Evolutionary conservation across 2,113 vertebrate species (phyloP).

Genomic region (Lepus europaeus): DNA sequence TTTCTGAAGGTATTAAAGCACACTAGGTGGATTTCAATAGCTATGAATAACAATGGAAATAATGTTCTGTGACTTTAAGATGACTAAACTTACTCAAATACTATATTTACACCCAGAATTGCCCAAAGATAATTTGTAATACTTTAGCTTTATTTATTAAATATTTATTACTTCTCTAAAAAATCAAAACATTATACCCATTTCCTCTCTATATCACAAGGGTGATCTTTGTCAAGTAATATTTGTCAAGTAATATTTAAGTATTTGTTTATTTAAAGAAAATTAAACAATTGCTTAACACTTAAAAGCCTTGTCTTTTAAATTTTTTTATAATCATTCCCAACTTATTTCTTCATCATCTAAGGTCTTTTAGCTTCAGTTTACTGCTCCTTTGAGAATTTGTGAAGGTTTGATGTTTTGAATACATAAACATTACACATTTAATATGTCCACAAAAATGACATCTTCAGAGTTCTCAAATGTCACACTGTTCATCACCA

Average conservation of each 20-base stretch:
- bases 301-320: conserved; percentile 21
- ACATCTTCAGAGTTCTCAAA: conserved; percentile 56
- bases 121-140: conserved; percentile 28
- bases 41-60: not conserved
- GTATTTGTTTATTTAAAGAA: conserved; percentile 17
- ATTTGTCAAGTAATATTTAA: conserved; percentile 53
- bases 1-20: conserved; percentile 52
- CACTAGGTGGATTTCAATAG: not conserved
- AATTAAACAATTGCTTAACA: not conserved
- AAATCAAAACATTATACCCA: conserved; percentile 45
- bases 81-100: conserved; percentile 45
- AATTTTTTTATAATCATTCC: conserved; percentile 18
- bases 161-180: conserved; percentile 59
- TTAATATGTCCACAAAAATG: conserved; percentile 57
- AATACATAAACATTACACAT: conserved; percentile 22
- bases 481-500: conserved; percentile 36
- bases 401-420: conserved; percentile 37
- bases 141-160: conserved; percentile 11
- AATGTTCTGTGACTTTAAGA: conserved; percentile 50
- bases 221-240: conserved; percentile 42
- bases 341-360: conserved; percentile 45
- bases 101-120: not conserved
- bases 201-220: conserved; percentile 23
- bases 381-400: conserved; percentile 43
- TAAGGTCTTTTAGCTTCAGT: conserved; percentile 29